phyloP scores from a whole-genome alignment of 2,797 vertebrate species.

The Anas bernieri region DNA sequence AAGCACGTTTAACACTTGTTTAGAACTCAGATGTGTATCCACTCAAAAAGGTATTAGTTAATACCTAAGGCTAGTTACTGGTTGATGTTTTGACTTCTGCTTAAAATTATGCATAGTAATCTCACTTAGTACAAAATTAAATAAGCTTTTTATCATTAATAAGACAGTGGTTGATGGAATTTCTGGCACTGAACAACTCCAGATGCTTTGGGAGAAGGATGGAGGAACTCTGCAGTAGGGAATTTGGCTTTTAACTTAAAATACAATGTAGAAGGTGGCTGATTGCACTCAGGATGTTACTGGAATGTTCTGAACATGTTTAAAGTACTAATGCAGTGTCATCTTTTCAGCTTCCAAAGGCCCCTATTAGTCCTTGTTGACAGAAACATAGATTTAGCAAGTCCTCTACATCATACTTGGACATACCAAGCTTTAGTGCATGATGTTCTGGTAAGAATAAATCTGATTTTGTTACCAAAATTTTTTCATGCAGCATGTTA shows the following conservation, averaged over 20 bases:
- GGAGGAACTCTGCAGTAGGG: neutral
- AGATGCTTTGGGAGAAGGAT: neutral
- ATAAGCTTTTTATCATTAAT: neutral
- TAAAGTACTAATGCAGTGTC: conserved; percentile 55
- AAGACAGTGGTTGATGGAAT: neutral
- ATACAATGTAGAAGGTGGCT: neutral
- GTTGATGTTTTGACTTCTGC: neutral
- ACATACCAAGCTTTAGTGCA: conserved; percentile 99
- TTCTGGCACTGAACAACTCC: neutral
- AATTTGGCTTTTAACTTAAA: neutral
- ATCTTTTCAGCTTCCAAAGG: conserved; percentile 91
- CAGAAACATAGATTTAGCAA: conserved; percentile 96
- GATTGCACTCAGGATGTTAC: neutral
- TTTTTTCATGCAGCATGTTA: neutral
- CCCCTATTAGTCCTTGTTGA: conserved; percentile 95
- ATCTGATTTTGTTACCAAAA: conserved; percentile 41
- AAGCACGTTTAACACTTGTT: neutral
- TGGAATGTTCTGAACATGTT: neutral
- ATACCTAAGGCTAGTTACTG: neutral
- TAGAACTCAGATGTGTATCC: neutral
- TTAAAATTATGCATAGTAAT: neutral
- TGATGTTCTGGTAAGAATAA: conserved; percentile 92
- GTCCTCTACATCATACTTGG: conserved; percentile 98
- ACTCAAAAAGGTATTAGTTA: neutral
- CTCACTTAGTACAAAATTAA: neutral